Base-by-base conservation (phyloP, 2,113 vertebrate species). In the Anas platyrhynchos region DNA sequence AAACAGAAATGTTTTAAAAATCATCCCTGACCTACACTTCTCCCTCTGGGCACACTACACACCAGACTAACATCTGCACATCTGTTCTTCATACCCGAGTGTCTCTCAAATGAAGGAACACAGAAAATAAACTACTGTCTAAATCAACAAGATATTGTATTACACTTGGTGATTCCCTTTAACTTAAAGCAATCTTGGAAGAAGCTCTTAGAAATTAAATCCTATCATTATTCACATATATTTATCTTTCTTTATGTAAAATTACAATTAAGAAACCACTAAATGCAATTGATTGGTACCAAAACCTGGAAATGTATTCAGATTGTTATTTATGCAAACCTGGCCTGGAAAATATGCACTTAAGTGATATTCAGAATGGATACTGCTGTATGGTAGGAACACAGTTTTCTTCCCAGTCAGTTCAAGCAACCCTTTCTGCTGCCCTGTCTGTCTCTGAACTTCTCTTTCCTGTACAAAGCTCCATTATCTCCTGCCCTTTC, bases 21-120 rank as follows among this genome's bases (percentile, higher is more conserved):
- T 88, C 66, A 91, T 86, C 48, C 63, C 41, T 93, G 59, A 85
- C 66, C 83, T 86, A 88, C 82, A 71, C 25, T 87, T 93, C 41
- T 89, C 90, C 94, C 96, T 87, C 84, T 63, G 61, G 93, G 95
- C 83, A 94, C 6, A 16, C 50, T 77, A 88, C 38, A 81, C 43
- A 92, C 32, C 73, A 92, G 68, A 69, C 82, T 89, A 95, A 82
- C 83, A 83, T 92, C 83, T 86, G 91, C 90, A 96, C 71, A 86
- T 89, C 93, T 94, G 85, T 89, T 93, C 81, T 88, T 92, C 77
- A 94, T 95, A 96, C 96, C 88, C 88, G 80, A 91, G 55, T 50
- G 66, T 81, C 73, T 94, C 82, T 94, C 90, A 95, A 72, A 93
- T 76, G 83, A 78, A 72, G 54, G 92, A 96, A 92, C 62, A 89